Conservation (phyloP, 2,797 vertebrate species). For the Delichon dasypus region DNA sequence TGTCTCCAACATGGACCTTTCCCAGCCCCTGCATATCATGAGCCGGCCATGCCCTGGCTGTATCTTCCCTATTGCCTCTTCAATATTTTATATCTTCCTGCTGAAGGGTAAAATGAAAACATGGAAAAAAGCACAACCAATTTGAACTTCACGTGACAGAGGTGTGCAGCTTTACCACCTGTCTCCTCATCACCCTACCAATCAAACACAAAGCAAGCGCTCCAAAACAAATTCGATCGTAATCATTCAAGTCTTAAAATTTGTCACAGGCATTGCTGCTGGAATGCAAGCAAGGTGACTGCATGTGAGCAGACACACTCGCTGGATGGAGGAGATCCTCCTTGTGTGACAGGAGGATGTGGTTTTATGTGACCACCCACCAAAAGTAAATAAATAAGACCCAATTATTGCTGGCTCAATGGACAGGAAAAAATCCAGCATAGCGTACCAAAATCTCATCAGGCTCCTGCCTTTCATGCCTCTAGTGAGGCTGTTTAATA, state of each 20-base stretch:
- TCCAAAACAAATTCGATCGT: not conserved
- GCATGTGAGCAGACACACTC: not conserved
- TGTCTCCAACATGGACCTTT: not conserved
- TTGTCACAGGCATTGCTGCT: not conserved
- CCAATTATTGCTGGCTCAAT: conserved; percentile 43
- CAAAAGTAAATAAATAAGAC: conserved; percentile 64
- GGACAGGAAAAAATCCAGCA: conserved; percentile 22
- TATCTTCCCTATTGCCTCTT: not conserved
- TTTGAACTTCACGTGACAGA: not conserved
- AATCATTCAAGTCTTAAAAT: not conserved
- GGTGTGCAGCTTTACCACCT: not conserved
- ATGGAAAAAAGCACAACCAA: not conserved
- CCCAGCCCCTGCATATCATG: not conserved
- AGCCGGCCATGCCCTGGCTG: not conserved
- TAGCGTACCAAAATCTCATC: not conserved
- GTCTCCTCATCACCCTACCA: fast-evolving
- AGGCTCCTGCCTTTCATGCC: not conserved
- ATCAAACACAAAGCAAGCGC: not conserved
- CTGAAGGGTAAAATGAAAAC: not conserved
- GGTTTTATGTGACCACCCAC: conserved; percentile 12
- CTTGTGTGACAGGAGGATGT: not conserved
- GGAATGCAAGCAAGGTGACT: not conserved
- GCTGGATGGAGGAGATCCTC: not conserved
- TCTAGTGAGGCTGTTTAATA: conserved; percentile 55
- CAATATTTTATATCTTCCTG: not conserved